These are phyloP conservation scores for Eptesicus fuscus DNA, from an alignment of 2,113 vertebrate species.

Conservation along the genomic window DNA sequence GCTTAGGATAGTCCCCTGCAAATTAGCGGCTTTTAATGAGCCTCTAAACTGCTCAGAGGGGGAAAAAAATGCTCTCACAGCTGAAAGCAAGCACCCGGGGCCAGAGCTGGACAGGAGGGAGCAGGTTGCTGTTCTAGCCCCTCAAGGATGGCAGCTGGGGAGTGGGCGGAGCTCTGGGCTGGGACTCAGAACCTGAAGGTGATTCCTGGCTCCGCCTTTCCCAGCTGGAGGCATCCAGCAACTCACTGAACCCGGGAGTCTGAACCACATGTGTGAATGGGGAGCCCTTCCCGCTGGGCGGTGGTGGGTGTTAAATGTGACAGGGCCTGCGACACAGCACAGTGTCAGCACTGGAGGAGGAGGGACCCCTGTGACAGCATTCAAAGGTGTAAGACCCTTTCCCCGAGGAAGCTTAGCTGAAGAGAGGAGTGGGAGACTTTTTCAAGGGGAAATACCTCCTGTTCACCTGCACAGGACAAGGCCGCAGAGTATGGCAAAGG, in stretches of 20 bases:
- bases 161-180: neutral
- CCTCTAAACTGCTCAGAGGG: neutral
- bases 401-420: neutral
- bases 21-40: neutral
- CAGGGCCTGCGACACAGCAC: no score
- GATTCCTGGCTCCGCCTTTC: neutral
- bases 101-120: neutral
- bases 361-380: no score
- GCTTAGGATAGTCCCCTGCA: neutral
- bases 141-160: neutral
- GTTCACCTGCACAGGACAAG: neutral
- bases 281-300: rapidly evolving
- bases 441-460: neutral
- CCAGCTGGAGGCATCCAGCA: neutral
- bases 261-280: neutral
- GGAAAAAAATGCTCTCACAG: neutral
- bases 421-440: neutral
- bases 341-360: no score
- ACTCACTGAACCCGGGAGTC: neutral
- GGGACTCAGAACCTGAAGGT: neutral
- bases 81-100: neutral
- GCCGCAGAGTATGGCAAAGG: neutral
- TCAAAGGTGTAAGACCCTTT: neutral
- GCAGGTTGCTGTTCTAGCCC: neutral
- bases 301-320: neutral